A percentile compares a stretch with the other conserved stretches of the same genome.
Conservation (phyloP, 1,140 invertebrate genomes). For the Drosophila equinoxialis region DNA sequence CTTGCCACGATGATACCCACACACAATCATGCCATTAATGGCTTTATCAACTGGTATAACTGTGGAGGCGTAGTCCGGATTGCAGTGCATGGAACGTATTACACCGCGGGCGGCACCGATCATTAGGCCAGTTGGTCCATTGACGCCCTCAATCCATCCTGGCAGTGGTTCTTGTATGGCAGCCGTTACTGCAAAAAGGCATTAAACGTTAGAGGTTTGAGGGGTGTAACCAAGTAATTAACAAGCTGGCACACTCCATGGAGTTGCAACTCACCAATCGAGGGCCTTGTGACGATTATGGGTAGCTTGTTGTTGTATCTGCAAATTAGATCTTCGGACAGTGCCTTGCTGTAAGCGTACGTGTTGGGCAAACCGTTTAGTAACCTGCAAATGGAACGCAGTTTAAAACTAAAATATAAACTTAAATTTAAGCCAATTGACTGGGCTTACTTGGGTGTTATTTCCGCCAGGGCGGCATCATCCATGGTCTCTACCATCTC, state of each 20-base stretch:
- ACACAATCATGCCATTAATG: constrained; percentile 90
- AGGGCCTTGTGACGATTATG: constrained; percentile 88
- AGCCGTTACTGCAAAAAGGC: constrained; percentile 85
- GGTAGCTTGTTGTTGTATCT: constrained; percentile 86
- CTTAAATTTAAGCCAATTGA: no score
- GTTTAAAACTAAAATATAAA: no score
- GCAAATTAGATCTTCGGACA: constrained; percentile 88
- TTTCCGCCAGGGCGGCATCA: constrained; percentile 86
- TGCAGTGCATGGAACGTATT: constrained; percentile 88
- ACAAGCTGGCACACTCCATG: constrained; percentile 3
- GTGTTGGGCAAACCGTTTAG: constrained; percentile 90
- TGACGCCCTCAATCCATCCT: constrained; percentile 97
- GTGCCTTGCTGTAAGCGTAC: constrained; percentile 91
- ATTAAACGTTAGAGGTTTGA: background rate
- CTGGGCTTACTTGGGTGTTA: constrained; percentile 88
- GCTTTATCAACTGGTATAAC: constrained; percentile 92
- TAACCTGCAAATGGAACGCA: constrained; percentile 84
- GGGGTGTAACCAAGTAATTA: constrained; percentile 43
- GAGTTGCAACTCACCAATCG: constrained; percentile 86
- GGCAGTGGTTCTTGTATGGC: constrained; percentile 88
- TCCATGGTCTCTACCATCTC: constrained; percentile 91
- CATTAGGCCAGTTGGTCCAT: constrained; percentile 93
- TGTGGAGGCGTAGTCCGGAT: constrained; percentile 86
- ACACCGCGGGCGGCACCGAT: constrained; percentile 92
- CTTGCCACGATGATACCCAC: constrained; percentile 87